Evolutionary conservation across 2,888 invertebrate genomes (phyloP).

Genomic region (Patella ulyssiponensis): DNA sequence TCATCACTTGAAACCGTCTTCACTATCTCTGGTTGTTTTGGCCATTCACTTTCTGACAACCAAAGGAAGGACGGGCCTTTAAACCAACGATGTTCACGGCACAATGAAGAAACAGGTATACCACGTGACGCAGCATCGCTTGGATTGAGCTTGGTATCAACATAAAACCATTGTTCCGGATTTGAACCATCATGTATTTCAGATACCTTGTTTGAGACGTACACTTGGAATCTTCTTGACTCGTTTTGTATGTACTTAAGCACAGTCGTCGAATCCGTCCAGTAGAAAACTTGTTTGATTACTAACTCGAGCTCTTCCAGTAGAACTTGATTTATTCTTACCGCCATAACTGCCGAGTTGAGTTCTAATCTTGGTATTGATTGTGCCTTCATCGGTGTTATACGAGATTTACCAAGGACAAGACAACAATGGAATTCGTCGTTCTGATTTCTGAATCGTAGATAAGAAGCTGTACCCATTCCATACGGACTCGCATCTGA

Average conservation of each 20-base stretch:
- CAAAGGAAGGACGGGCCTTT: constrained; percentile 24
- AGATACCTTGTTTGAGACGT: constrained; percentile 18
- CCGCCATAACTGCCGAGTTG: constrained; percentile 15
- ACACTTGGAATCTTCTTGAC: constrained; percentile 17
- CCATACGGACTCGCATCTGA: constrained; percentile 20
- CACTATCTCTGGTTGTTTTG: constrained; percentile 15
- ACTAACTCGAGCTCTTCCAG: neutral
- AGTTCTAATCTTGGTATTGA: constrained; percentile 25
- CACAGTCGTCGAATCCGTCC: constrained; percentile 14
- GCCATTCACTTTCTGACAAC: constrained; percentile 17
- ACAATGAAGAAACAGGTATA: neutral
- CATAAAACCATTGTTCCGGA: constrained; percentile 11
- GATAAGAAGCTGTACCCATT: constrained; percentile 19
- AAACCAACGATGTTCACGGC: constrained; percentile 12
- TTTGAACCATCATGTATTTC: constrained; percentile 15
- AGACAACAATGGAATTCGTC: constrained; percentile 20
- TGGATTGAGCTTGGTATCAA: neutral
- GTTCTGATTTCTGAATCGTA: constrained; percentile 6
- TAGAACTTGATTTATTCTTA: constrained; percentile 12
- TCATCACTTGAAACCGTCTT: neutral
- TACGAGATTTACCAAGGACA: constrained; percentile 13
- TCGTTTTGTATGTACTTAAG: constrained; percentile 13
- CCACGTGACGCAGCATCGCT: neutral
- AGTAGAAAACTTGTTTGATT: constrained; percentile 2
- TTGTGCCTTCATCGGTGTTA: constrained; percentile 18